Percentiles rank a stretch among this genome's conserved stretches.
These are phyloP conservation scores for Cherax quadricarinatus DNA, from an alignment of 1,140 invertebrate genomes.

Conservation along the genomic window DNA sequence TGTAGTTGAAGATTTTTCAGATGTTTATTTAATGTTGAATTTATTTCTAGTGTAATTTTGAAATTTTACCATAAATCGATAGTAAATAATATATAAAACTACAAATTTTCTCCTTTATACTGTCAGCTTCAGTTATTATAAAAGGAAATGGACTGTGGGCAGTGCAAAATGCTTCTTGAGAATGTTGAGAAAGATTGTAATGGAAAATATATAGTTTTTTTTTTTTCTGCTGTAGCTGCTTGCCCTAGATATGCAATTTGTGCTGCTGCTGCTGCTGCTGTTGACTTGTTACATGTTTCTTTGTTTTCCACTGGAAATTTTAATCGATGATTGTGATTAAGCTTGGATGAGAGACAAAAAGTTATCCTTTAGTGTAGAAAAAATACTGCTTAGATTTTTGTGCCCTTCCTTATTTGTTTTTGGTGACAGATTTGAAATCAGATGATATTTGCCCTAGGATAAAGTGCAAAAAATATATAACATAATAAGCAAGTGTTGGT, in stretches of 20 bases:
- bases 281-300: background rate
- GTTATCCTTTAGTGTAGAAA: background rate
- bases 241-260: background rate
- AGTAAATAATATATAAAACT: too few relatives aligned
- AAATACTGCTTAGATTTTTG: background rate
- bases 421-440: background rate
- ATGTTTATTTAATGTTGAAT: too few relatives aligned
- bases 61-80: too few relatives aligned
- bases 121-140: background rate
- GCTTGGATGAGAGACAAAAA: background rate
- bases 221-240: background rate
- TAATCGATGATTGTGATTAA: background rate
- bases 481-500: too few relatives aligned
- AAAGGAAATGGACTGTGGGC: background rate
- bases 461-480: too few relatives aligned
- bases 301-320: background rate
- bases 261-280: background rate
- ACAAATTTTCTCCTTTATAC: background rate
- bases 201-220: background rate
- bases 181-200: background rate
- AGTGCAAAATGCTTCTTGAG: background rate
- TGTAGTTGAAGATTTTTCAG: too few relatives aligned
- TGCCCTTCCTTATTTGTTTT: background rate
- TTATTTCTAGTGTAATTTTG: too few relatives aligned
- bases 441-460: background rate